Base-by-base conservation (phyloP, 1,140 invertebrate species). In the Helicorthomorpha holstii region DNA sequence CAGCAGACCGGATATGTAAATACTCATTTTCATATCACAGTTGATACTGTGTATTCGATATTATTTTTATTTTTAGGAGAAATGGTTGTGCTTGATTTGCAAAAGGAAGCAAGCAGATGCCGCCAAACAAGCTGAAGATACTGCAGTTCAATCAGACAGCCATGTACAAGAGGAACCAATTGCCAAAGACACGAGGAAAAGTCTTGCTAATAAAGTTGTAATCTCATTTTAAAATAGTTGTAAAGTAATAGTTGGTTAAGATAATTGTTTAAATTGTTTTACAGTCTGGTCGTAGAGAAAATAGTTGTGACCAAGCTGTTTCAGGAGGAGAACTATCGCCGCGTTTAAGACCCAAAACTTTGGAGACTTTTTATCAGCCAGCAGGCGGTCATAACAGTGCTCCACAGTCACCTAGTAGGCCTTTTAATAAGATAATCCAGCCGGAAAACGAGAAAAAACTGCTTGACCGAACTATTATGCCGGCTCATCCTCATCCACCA, bases 1-100 rank as follows among this genome's bases (percentile, higher is more conserved):
- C n/a, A n/a, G n/a, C n/a, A n/a, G n/a, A n/a, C n/a, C n/a, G n/a
- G n/a, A n/a, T n/a, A n/a, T n/a, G n/a, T n/a, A n/a, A n/a, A n/a
- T n/a, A n/a, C n/a, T n/a, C 38, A 41, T 41, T 41, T 19, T 12
- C 19, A 41, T 41, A 12, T 41, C 19, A 12, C 38, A 12, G 12
- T 12, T 41, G 38, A 12, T 41, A 41, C 19, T 41, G 38, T 41
- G 38, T 41, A 41, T 41, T 41, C 12, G 12, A 41, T 41, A 19
- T 19, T 12, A 12, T 46, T 46, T 25, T 46, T 7, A 7, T 46
- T 7, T 22, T 4, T 10, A 46, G 44, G 44, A 46, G 19, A 7
- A 4, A 7, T 52, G 51, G 51, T 51, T 22, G 19, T 52, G 51
- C 19, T 51, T 48, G 19, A 50, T 52, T 12, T 52, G 51, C 26